Percentiles rank a stretch among this genome's conserved stretches.
Evolutionary conservation across 2,113 vertebrate species (phyloP).

Genomic region (Clupea harengus): DNA sequence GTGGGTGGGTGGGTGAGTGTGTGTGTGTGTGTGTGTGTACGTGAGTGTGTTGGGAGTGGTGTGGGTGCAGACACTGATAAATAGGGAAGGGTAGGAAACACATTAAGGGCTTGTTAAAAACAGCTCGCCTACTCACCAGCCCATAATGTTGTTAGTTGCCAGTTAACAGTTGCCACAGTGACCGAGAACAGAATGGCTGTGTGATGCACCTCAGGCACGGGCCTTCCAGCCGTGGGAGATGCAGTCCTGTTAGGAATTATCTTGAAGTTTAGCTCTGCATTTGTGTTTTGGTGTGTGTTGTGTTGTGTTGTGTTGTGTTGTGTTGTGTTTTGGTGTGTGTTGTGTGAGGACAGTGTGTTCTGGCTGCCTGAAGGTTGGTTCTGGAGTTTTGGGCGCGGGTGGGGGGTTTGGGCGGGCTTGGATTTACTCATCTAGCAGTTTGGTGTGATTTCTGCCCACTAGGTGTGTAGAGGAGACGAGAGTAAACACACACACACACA

Average conservation of each 20-base stretch:
- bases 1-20: too few species aligned
- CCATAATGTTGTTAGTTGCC: not conserved
- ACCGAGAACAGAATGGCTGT: not conserved
- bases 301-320: not conserved
- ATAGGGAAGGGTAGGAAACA: not conserved
- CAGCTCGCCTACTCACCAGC: not conserved
- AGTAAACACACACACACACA: constrained; percentile 45
- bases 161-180: not conserved
- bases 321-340: not conserved
- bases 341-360: not conserved
- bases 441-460: constrained; percentile 44
- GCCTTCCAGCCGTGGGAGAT: too few species aligned
- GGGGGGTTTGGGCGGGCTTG: constrained; percentile 21
- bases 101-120: not conserved
- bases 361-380: not conserved
- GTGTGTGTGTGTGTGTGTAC: not conserved
- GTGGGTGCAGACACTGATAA: not conserved
- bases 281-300: not conserved
- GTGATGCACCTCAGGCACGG: too few species aligned
- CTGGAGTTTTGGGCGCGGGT: not conserved
- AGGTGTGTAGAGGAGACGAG: constrained; percentile 27
- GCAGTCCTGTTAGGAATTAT: not conserved
- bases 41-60: not conserved
- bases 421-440: constrained; percentile 41
- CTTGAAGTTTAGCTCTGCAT: too few species aligned